Evolutionary conservation across 2,888 invertebrate genomes (phyloP), one percentile per base, ranked within the genome.

Genomic region (Acrobeloides nanus): DNA sequence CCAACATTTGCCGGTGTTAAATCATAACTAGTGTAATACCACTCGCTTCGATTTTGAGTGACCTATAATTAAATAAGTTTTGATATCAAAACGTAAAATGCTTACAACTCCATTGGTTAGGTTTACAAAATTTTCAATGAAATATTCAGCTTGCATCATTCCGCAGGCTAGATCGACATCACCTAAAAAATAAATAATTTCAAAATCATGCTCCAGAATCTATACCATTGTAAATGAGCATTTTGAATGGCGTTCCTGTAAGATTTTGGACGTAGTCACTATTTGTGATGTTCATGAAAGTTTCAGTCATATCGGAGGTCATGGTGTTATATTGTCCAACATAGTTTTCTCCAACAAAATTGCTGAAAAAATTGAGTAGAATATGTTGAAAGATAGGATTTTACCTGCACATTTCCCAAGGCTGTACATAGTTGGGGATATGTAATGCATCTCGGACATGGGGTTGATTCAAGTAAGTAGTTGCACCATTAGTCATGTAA

Each of bases 391-490:
- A n/a, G 3, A 35, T 35, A 20, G 10, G 21, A 1, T 26, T 48
- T 24, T 26, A 52, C 52, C 34, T 23, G 49, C 32, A 66, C 18
- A 64, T 38, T 4, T 34, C 31, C 62, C 64, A 68, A 26, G 46
- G 31, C 21, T 56, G 61, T 12, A 67, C 66, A 35, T 52, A 61
- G 27, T 60, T 57, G 2, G 68, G 66, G 18, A 68, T 45, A 40
- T 68, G 63, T 6, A 68, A 56, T 6, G 62, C 62, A 35, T 60
- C 57, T 25, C 68, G 55, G 10, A 68, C 68, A 35, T 59, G 60
- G 12, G 48, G 17, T 21, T 52, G 59, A 25, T 38, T 52, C 32
- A 68, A 50, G 37, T 68, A 68, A 25, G 49, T 38, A 32, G 48
- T 38, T 7, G 54, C 38, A 17, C 61, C 62, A 18, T 33, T 46